Base-by-base conservation (phyloP, 2,797 vertebrate genomes). In the Takifugu ocellatus region DNA sequence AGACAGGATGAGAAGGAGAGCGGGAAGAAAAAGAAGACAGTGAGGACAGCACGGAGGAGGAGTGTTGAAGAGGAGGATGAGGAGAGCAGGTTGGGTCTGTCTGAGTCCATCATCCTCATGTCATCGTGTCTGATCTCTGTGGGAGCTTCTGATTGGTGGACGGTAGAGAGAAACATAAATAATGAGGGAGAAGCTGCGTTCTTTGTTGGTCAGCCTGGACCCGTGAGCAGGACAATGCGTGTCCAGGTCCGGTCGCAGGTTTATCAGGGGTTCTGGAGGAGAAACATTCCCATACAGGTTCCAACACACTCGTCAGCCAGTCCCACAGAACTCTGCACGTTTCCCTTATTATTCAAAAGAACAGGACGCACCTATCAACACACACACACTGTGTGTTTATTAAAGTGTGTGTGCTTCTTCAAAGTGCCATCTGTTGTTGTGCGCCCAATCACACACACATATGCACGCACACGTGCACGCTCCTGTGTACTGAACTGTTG, bases 391-490 rank as follows among this genome's bases (percentile, higher is more conserved):
- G 16, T 51, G 45, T 57, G 31, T 26, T 90, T 87, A 90, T 92
- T 87, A 90, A 90, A 88, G 91, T 91, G 85, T 81, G 90, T 84
- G 84, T 25, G 42, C 50, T 65, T 90, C 87, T 91, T 91, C 91
- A 91, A 91, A 91, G 87, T 82, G 86, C 89, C 90, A 91, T 91
- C 91, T 91, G 91, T 81, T 86, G 85, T 52, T 70, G 56, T 65
- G 25, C 29, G 27, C 11, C 9, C 10, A 1, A 7, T 2, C 11
- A 17, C 14, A n/a, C 15, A 45, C 12, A 43, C 16, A 15, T 0
- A 58, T 52, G 51, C 27, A 57, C 57, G 27, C 58, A 68, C 59
- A 51, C 54, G 26, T 2, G 17, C 5, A 27, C 69, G 36, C 52
- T 21, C 39, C 12, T 43, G 39, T 43, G 29, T 3, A 44, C 26